Conservation (phyloP, 1,140 invertebrate species). For the Aradophagus sp. region DNA sequence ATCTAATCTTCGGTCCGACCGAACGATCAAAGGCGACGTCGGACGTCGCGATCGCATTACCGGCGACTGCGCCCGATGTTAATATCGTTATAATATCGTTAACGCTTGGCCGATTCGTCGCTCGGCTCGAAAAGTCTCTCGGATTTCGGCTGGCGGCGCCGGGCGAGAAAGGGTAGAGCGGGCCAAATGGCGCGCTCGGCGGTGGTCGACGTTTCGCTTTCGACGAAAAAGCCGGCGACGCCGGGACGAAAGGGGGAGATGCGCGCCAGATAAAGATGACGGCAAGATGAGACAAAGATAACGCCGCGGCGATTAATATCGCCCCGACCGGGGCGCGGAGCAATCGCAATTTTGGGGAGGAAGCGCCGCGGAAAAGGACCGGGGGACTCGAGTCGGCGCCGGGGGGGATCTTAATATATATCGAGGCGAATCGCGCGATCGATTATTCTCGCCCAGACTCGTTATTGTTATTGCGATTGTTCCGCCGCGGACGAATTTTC, state of each 20-base stretch:
- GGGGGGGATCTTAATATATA: constrained; percentile 47
- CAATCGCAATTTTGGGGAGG: constrained; percentile 8
- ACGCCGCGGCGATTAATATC: constrained; percentile 50
- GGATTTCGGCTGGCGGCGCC: constrained; percentile 36
- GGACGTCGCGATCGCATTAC: constrained; percentile 51
- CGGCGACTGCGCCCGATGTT: constrained; percentile 20
- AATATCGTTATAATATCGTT: constrained; percentile 54
- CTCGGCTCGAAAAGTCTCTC: constrained; percentile 46
- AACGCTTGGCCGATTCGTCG: constrained; percentile 50
- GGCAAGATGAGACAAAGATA: constrained; percentile 46
- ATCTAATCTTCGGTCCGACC: constrained; percentile 49
- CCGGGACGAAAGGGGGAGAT: constrained; percentile 25
- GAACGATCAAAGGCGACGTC: constrained; percentile 53
- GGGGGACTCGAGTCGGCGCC: constrained; percentile 6
- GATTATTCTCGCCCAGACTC: constrained; percentile 49
- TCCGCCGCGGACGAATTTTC: constrained; percentile 33
- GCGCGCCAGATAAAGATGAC: constrained; percentile 29
- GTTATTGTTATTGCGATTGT: constrained; percentile 55
- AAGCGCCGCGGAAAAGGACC: constrained; percentile 40
- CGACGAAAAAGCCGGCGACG: too few relatives aligned
- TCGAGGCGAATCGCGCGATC: constrained; percentile 49
- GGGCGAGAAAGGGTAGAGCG: constrained; percentile 2
- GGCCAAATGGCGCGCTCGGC: too few relatives aligned
- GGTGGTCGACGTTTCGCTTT: too few relatives aligned
- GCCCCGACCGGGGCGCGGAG: constrained; percentile 11